phyloP scores from a whole-genome alignment of 2,888 invertebrate genomes.

The Seira ritae region DNA sequence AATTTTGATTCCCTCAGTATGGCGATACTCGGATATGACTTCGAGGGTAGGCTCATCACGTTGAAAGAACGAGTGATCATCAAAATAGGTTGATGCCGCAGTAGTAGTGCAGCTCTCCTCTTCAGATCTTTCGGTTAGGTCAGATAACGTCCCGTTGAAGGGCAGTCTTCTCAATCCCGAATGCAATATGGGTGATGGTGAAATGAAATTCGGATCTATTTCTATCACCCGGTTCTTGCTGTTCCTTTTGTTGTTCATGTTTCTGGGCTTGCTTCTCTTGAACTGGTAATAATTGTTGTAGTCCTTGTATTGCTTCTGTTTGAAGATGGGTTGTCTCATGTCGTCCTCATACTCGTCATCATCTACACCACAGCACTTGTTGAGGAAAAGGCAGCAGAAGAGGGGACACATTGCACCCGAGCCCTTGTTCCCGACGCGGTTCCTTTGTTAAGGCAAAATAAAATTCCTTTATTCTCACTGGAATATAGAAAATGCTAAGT shows the following conservation, averaged over 20 bases:
- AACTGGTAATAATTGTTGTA: conserved; percentile 25
- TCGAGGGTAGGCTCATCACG: conserved; percentile 28
- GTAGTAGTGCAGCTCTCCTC: conserved; percentile 51
- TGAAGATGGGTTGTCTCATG: conserved; percentile 36
- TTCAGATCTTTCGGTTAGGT: conserved; percentile 64
- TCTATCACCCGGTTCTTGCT: background rate
- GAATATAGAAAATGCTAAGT: background rate
- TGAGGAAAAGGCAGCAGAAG: conserved; percentile 54
- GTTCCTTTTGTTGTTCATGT: conserved; percentile 19
- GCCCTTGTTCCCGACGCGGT: conserved; percentile 48
- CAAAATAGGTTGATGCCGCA: background rate
- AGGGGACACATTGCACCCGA: conserved; percentile 37
- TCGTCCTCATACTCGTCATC: conserved; percentile 48
- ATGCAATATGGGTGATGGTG: conserved; percentile 38
- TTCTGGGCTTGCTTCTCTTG: conserved; percentile 39
- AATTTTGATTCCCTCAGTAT: background rate
- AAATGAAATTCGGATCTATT: background rate
- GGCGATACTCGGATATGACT: background rate
- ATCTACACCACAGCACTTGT: conserved; percentile 32
- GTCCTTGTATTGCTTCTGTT: conserved; percentile 22
- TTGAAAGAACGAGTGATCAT: conserved; percentile 25
- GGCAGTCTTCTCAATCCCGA: conserved; percentile 50
- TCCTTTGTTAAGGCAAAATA: too few species aligned
- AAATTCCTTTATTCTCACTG: too few species aligned
- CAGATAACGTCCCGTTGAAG: conserved; percentile 61